Percentiles rank a stretch among this genome's conserved stretches.
These are phyloP conservation scores for Arbacia lixula DNA, from an alignment of 53 echinoderm and acorn worm species.

Conservation along the genomic window DNA sequence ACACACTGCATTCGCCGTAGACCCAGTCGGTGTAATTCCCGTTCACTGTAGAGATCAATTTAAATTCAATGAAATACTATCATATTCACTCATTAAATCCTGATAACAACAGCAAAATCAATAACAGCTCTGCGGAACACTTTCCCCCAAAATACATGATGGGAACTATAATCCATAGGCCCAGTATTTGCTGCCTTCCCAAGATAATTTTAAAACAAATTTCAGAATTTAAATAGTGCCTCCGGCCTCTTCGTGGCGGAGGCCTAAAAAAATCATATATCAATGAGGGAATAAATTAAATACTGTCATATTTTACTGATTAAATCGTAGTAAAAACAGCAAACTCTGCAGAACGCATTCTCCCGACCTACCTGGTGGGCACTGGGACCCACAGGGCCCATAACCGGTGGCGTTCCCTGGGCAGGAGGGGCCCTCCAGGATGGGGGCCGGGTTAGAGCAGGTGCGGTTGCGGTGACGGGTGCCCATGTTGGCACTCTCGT, in stretches of 20 bases:
- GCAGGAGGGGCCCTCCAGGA: conserved; percentile 71
- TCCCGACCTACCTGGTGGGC: conserved; percentile 64
- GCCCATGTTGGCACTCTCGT: conserved; percentile 69
- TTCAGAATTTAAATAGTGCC: too few species aligned
- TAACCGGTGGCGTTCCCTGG: conserved; percentile 67
- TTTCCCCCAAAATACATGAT: too few species aligned
- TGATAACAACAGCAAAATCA: too few species aligned
- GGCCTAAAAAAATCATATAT: too few species aligned
- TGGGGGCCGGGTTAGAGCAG: conserved; percentile 81
- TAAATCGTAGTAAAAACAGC: neutral
- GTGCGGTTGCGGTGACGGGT: conserved; percentile 73
- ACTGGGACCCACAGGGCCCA: conserved; percentile 66
- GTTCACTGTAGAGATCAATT: conserved; percentile 45
- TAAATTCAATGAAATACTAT: neutral
- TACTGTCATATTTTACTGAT: too few species aligned
- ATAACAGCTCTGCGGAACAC: too few species aligned
- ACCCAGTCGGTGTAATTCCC: conserved; percentile 76
- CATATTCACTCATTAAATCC: too few species aligned
- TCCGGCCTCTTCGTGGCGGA: too few species aligned
- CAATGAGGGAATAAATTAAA: too few species aligned
- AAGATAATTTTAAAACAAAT: too few species aligned
- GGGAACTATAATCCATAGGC: too few species aligned
- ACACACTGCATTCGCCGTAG: conserved; percentile 69
- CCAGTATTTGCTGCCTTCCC: too few species aligned
- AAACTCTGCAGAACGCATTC: neutral